Evolutionary conservation across 1,140 invertebrate genomes (phyloP), one percentile per base, ranked within the genome.

Genomic region (Leguminivora glycinivorella): DNA sequence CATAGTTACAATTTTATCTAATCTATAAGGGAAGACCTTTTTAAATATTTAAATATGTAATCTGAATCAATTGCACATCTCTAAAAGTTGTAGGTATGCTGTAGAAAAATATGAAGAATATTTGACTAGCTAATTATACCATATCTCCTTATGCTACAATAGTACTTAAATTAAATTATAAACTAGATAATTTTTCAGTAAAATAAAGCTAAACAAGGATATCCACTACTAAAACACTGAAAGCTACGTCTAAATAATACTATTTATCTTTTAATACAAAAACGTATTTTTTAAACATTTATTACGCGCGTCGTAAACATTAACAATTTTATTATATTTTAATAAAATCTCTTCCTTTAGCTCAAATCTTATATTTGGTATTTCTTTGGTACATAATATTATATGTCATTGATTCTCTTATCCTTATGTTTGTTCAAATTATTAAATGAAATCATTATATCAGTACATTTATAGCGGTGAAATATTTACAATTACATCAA

Each of bases 61-160:
- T 14, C 26, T 24, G 26, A 69, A 40, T 72, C 52, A 78, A 77
- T 78, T 75, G 78, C 81, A 83, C 78, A 79, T 78, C 72, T 75
- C 69, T 69, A 52, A 63, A 76, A 78, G 74, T 2, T 69, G 56
- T 70, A n/a, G n/a, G n/a, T n/a, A 76, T 76, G 72, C 76, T 70
- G 82, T 88, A 86, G 84, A 88, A 88, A 88, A 88, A 86, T 88
- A 86, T 83, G 75, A 83, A 78, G 79, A 80, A 78, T 83, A 82
- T 87, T 82, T 86, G 75, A 81, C 75, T 88, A 86, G 75, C 81
- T 81, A 83, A 75, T 71, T 67, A 79, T 73, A 70, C 76, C 17
- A 34, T 40, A 40, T 43, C 19, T 58, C 14, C 24, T 17, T 63
- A 63, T 34, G 25, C 26, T 29, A 63, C n/a, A 34, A 34, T 29